These are phyloP conservation scores for Gallinago stenura DNA, from an alignment of 2,797 vertebrate species.

Conservation along the genomic window DNA sequence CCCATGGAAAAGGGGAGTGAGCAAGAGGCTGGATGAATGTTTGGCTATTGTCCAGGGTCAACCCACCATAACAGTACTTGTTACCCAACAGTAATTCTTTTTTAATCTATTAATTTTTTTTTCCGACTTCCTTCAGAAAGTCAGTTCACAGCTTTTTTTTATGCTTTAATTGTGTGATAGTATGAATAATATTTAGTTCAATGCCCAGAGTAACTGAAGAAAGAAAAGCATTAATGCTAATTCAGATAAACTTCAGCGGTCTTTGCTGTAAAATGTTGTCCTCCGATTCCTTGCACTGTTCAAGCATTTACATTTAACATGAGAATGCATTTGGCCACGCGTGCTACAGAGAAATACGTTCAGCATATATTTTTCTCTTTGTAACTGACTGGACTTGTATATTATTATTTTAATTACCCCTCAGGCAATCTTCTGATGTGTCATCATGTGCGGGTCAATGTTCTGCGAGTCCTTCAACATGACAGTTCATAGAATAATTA, in stretches of 20 bases:
- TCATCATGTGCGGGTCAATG: constrained; percentile 64
- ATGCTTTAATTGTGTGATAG: constrained; percentile 43
- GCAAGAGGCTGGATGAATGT: not conserved
- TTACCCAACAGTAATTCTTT: not conserved
- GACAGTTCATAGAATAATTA: constrained; percentile 73
- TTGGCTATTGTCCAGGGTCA: not conserved
- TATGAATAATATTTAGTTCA: constrained; percentile 54
- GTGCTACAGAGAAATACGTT: not conserved
- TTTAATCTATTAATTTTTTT: not conserved
- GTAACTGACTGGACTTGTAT: constrained; percentile 4
- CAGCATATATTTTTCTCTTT: constrained; percentile 29
- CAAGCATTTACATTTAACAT: constrained; percentile 41
- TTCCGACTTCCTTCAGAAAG: constrained; percentile 39
- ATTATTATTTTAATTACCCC: constrained; percentile 78
- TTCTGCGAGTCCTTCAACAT: constrained; percentile 72
- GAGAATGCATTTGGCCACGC: constrained; percentile 8
- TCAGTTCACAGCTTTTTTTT: constrained; percentile 35
- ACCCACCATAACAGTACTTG: not conserved
- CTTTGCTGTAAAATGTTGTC: constrained; percentile 25
- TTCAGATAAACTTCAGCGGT: constrained; percentile 63
- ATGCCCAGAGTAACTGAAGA: constrained; percentile 20
- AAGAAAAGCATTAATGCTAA: constrained; percentile 53
- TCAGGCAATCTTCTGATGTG: constrained; percentile 56
- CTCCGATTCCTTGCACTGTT: constrained; percentile 44
- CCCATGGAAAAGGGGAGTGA: not conserved